phyloP scores from a whole-genome alignment of 2,888 invertebrate species.

The Tridacna crocea region DNA sequence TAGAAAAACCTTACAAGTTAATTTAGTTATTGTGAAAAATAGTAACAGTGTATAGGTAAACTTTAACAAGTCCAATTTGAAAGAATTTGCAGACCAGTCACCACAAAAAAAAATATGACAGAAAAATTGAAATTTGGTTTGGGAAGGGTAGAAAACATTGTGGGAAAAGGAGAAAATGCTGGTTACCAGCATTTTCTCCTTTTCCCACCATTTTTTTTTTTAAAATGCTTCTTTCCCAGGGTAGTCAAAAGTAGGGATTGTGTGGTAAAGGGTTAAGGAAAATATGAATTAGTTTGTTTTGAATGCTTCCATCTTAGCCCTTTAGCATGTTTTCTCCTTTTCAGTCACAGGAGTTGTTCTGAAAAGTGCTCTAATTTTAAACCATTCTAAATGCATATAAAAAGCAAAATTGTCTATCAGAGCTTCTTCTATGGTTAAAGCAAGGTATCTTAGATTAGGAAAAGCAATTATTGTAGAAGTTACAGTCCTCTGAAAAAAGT shows the following conservation, averaged over 20 bases:
- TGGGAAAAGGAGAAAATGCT: no score
- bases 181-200: no score
- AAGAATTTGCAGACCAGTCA: no score
- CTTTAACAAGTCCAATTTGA: no score
- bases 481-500: background rate
- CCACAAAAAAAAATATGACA: no score
- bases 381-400: background rate
- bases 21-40: no score
- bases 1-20: no score
- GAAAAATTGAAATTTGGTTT: no score
- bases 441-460: background rate
- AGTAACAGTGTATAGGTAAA: no score
- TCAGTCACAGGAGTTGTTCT: background rate
- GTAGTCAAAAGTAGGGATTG: background rate
- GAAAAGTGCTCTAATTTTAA: background rate
- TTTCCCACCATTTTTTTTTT: no score
- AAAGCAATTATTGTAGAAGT: background rate
- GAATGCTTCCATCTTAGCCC: background rate
- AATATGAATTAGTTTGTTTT: background rate
- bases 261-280: background rate
- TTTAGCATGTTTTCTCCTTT: background rate
- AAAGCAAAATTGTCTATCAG: background rate
- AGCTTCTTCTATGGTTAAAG: conserved; percentile 2
- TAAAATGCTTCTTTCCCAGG: background rate
- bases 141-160: no score